A percentile compares a stretch with the other conserved stretches of the same genome.
Evolutionary conservation across 2,888 invertebrate species (phyloP).

Genomic region (Hipparchia sbordonii): DNA sequence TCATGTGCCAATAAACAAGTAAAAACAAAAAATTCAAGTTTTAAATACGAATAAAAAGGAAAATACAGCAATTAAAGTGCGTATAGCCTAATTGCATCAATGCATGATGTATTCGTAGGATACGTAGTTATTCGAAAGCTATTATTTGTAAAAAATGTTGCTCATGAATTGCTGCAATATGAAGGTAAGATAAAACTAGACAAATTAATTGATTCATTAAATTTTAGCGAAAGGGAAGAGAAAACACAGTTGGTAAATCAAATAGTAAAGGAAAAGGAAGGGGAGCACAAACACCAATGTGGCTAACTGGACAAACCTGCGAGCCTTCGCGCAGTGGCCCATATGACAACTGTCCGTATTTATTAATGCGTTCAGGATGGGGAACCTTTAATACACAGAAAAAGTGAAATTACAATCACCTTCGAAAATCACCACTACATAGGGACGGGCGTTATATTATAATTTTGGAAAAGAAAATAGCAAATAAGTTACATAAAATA

Average conservation of each 20-base stretch:
- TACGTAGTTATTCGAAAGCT: constrained; percentile 20
- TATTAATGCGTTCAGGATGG: constrained; percentile 84
- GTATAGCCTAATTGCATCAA: constrained; percentile 64
- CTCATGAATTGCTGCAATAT: constrained; percentile 62
- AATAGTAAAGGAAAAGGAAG: constrained; percentile 66
- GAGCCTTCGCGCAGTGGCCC: constrained; percentile 86
- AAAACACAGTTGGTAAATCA: constrained; percentile 43
- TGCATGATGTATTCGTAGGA: constrained; percentile 44
- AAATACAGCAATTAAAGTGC: constrained; percentile 60
- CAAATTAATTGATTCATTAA: constrained; percentile 21
- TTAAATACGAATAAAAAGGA: constrained; percentile 51
- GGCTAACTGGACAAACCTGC: constrained; percentile 83
- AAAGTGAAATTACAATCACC: constrained; percentile 69
- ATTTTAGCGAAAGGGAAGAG: constrained; percentile 25
- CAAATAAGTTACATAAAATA: constrained; percentile 58
- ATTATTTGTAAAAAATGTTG: constrained; percentile 21
- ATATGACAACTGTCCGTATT: constrained; percentile 86
- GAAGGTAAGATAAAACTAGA: constrained; percentile 47
- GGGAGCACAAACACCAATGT: constrained; percentile 81
- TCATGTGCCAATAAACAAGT: constrained; percentile 83
- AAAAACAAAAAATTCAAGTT: constrained; percentile 53
- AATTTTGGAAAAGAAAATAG: constrained; percentile 49
- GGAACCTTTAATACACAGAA: constrained; percentile 86
- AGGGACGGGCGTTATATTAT: constrained; percentile 56
- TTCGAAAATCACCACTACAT: constrained; percentile 54